Evolutionary conservation across 2,113 vertebrate species (phyloP), one percentile per base, ranked within the genome.

Genomic region (Ascaphus truei): DNA sequence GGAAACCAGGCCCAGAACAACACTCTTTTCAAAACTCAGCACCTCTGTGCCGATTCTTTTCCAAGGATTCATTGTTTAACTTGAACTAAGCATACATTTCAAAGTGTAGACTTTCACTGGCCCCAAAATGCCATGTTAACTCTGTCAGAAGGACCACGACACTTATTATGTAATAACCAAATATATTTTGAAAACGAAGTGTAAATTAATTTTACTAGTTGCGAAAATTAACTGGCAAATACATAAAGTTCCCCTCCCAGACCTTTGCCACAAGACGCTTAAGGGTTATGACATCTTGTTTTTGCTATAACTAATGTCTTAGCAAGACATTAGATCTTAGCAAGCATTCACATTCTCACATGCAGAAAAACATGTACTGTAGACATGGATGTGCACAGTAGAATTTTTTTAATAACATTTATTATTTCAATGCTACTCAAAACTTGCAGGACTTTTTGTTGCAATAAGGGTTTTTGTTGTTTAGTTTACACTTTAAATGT

Each of bases 21-120:
- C 90, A 82, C 87, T 80, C 83, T 88, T 90, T 91, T 84, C 92
- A 89, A 83, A 83, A 79, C 82, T 81, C 82, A 80, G 86, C 90
- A 89, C 85, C 89, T 89, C 90, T 77, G 81, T 75, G 85, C 86
- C 80, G 80, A 71, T 83, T 78, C 80, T 86, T 79, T 75, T 85
- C 79, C 83, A 68, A 74, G 66, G 77, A 76, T 68, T 83, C 88
- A 88, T 92, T 92, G 90, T 93, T 86, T 83, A 71, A 77, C 76
- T 80, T 82, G 85, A 89, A 89, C 86, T 83, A 71, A 83, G 83
- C 78, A 73, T 78, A 81, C 85, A 89, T 89, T 89, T 86, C 79
- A 81, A 83, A 86, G 82, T 75, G 90, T 85, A 83, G 75, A 84
- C 84, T 83, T 74, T 26, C 84, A 81, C 76, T 76, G 75, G 84